phyloP scores from a whole-genome alignment of 2,113 vertebrate genomes.

The Zosterops borbonicus region DNA sequence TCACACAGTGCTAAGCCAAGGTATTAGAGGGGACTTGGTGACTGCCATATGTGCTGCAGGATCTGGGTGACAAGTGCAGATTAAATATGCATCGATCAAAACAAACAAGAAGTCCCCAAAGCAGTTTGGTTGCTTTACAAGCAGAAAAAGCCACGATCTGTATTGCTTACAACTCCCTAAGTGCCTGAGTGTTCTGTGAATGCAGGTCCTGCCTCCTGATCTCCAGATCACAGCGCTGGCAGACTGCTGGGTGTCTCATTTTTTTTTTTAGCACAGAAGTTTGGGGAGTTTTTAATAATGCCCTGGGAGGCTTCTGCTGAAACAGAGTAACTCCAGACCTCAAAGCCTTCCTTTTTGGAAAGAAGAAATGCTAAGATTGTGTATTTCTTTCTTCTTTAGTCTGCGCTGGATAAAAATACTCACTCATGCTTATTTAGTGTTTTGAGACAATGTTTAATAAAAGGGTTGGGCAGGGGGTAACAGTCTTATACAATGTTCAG shows the following conservation, averaged over 20 bases:
- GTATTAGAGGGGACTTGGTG: background rate
- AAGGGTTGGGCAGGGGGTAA: background rate
- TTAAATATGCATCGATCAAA: background rate
- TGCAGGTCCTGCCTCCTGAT: background rate
- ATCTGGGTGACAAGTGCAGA: background rate
- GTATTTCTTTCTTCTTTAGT: background rate
- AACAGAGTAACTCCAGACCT: background rate
- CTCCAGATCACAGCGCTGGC: background rate
- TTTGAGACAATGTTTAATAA: slow-evolving; percentile 12
- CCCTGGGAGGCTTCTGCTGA: background rate
- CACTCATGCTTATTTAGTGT: background rate
- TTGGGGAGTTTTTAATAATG: background rate
- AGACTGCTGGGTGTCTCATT: background rate
- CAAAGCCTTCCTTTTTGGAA: background rate
- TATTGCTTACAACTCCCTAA: background rate
- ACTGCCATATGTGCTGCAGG: background rate
- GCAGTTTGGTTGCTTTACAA: background rate
- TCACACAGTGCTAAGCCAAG: background rate
- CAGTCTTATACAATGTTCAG: background rate
- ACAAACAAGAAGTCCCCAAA: background rate
- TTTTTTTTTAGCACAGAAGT: background rate
- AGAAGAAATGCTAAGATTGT: background rate
- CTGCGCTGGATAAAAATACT: background rate
- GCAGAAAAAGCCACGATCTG: background rate
- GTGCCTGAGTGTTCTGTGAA: background rate